These are phyloP conservation scores for Pterocles gutturalis DNA, from an alignment of 2,113 vertebrate genomes.

Conservation along the genomic window DNA sequence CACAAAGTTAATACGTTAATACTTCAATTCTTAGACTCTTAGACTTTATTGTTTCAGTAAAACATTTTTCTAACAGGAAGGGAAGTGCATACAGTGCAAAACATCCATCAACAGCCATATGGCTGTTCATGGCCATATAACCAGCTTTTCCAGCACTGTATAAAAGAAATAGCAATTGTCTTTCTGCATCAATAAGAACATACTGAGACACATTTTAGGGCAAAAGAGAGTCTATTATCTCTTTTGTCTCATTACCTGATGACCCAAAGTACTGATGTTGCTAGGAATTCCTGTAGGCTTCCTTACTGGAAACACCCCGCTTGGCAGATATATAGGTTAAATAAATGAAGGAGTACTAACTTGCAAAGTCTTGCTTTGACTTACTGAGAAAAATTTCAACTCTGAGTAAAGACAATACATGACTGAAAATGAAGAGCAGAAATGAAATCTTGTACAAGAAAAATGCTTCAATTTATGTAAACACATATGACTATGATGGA, in stretches of 20 bases:
- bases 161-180: not conserved
- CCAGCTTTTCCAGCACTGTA: not conserved
- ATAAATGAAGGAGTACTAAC: not conserved
- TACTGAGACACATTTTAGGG: not conserved
- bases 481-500: not conserved
- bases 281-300: not conserved
- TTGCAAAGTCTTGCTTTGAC: not conserved
- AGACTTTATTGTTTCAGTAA: not conserved
- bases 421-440: not conserved
- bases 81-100: not conserved
- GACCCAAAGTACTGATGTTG: not conserved
- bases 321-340: not conserved
- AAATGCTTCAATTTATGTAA: not conserved
- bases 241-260: not conserved
- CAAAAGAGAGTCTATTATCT: not conserved
- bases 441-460: not conserved
- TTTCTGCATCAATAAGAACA: not conserved
- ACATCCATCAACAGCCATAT: not conserved
- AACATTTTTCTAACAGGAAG: not conserved
- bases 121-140: not conserved
- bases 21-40: no score
- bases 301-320: not conserved
- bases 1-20: not conserved
- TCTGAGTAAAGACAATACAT: not conserved
- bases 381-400: not conserved